Evolutionary conservation across 2,113 vertebrate species (phyloP), one percentile per base, ranked within the genome.

Genomic region (Pseudopipra pipra): DNA sequence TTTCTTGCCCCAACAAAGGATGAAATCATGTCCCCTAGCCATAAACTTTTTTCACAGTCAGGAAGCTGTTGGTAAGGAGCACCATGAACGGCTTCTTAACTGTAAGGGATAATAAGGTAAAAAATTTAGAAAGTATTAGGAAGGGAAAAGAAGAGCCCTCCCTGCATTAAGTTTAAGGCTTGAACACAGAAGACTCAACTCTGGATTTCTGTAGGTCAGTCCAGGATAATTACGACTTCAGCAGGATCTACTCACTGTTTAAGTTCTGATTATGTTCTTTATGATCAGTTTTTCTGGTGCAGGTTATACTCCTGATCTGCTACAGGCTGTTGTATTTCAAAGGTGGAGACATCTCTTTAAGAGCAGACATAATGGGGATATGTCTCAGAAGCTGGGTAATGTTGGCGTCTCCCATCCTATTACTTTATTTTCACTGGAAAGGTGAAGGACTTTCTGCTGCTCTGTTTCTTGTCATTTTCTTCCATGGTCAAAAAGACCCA

Each of bases 401-500:
- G 8, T 6, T 81, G 47, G 16, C 1, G 3, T 35, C 46, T 74
- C 71, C 58, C 33, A 84, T 19, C 11, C 14, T 44, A 31, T 74
- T 68, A 75, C 17, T 90, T 94, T 25, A 66, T 71, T 89, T 81
- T 78, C 9, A 11, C 23, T 56, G 6, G 39, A 62, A 80, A 88
- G 18, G 10, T 23, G 17, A 80, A 94, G 11, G 18, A 20, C 21
- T 51, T 71, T 82, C 52, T 39, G n/a, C 44, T 52, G 52, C 31
- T 49, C 27, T 87, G 77, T 78, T 43, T 19, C 28, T 70, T 58
- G 27, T 52, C 6, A 35, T 85, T 90, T 87, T 51, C 30, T 68
- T 63, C 21, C 0, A 0, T 2, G 1, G 16, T 87, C 19, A 52
- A 54, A 75, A 82, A 37, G 14, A 61, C 10, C 4, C 39, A 21